Base-by-base conservation (phyloP, 2,888 invertebrate species). In the Tridacna gigas region DNA sequence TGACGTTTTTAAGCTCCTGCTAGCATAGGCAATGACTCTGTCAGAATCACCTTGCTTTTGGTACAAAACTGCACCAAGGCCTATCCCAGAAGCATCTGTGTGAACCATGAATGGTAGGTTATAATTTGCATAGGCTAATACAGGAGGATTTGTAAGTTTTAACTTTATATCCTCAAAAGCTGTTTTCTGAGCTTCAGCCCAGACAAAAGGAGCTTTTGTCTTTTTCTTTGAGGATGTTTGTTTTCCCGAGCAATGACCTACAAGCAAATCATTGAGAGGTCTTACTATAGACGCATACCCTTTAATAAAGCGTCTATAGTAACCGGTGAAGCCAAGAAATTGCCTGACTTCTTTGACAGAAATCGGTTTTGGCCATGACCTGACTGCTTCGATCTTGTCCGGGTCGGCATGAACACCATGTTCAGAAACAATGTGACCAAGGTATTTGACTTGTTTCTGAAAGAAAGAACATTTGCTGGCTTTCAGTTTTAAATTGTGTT, bases 401-500 rank as follows among this genome's bases (percentile, higher is more conserved):
- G 67, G 61, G 45, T 89, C 84, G 2, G 82, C 86, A 0, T 20
- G 12, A 9, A 89, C 66, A n/a, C 89, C 89, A 25, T 87, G 74
- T 28, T 83, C 79, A 7, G 80, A 61, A 45, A 89, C 78, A 18
- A 67, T 75, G 51, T 90, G 88, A 5, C 90, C 89, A 13, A 88
- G 56, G 71, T 83, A 88, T 15, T 74, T 71, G 12, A 89, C 88
- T 25, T 85, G 56, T 20, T 73, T 73, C 0, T 82, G 65, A 0
- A 83, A 83, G 67, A 89, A 89, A 9, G 77, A 76, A 67, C 89
- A 88, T 69, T 90, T 88, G 28, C 74, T 79, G 25, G 86, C 84
- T 69, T 90, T 89, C 7, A 89, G 63, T 18, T 71, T 78, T 13
- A 90, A 56, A 48, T 84, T 86, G 12, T 88, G 86, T 11, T 82